Base-by-base conservation (phyloP, 2,113 vertebrate genomes). In the Brienomyrus brachyistius region DNA sequence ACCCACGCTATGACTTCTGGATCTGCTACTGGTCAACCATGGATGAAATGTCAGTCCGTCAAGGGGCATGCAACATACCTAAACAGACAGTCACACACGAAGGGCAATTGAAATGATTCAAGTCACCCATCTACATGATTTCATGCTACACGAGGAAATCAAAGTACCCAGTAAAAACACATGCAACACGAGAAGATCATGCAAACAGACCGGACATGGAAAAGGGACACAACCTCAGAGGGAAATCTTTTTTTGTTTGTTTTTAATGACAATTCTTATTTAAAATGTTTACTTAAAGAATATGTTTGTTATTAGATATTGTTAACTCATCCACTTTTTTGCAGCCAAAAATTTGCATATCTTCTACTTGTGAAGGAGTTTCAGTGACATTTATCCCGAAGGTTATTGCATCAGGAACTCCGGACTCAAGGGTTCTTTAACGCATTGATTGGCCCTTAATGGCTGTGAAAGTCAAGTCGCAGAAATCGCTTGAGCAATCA, bases 371-470 rank as follows among this genome's bases (percentile, higher is more conserved):
- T 40, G 15, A 43, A 43, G 35, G 74, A 80, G 35, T 43, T 80
- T 80, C 74, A 80, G 31, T 80, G 35, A 80, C 74, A 80, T 80
- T 80, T 43, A 15, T 27, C 62, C n/a, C 1, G 77, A 43, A 82
- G 77, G 77, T 82, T 82, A 84, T 19, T 48, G 19, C 45, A 48
- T 84, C 43, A 50, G 43, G n/a, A 48, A 84, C 19, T 9, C 19
- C 5, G 82, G 43, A 48, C 40, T 48, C 15, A 9, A 47, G 82
- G 82, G 43, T 84, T 45, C 82, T 84, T 35, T 54, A 35, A 54
- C 51, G 35, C 85, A 87, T 87, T 35, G 50, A 87, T 87, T 87
- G 31, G 27, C 85, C 51, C 51, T 35, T 86, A 52, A 86, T 86
- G 84, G 84, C 47, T 86, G 50, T 47, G 84, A 54, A 50, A 87